phyloP scores from a whole-genome alignment of 2,113 vertebrate genomes.

The Glaucomys volans region DNA sequence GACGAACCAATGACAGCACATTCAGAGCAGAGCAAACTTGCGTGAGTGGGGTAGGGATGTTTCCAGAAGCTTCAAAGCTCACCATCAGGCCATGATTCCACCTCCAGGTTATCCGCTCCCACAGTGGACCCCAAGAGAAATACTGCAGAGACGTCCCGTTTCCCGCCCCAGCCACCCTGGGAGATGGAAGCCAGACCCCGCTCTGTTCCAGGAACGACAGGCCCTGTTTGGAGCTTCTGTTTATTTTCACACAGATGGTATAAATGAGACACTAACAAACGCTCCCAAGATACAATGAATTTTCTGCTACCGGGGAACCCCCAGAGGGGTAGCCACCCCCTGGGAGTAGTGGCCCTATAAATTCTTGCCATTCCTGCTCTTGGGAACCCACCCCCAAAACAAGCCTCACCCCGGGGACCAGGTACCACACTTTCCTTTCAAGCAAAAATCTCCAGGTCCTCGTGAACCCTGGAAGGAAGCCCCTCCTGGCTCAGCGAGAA shows the following conservation, averaged over 20 bases:
- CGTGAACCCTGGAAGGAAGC: background rate
- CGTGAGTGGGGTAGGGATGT: background rate
- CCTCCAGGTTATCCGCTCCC: background rate
- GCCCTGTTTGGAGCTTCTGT: conserved; percentile 73
- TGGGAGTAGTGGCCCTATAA: conserved; percentile 28
- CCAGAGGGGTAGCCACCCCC: background rate
- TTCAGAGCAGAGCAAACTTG: background rate
- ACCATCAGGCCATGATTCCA: background rate
- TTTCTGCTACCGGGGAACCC: conserved; percentile 66
- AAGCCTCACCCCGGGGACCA: background rate
- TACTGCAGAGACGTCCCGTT: background rate
- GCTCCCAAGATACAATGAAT: conserved; percentile 66
- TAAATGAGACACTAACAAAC: conserved; percentile 75
- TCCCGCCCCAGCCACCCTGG: background rate
- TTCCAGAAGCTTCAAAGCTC: background rate
- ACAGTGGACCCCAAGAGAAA: conserved; percentile 58
- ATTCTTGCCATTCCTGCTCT: conserved; percentile 58
- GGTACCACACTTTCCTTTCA: conserved; percentile 7
- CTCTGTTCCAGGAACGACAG: conserved; percentile 67
- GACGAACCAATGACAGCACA: background rate
- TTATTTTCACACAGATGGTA: conserved; percentile 80
- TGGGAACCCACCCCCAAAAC: background rate
- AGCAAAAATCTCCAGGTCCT: background rate
- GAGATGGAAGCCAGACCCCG: conserved; percentile 76
- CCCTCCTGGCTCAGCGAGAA: conserved; percentile 70